Evolutionary conservation across 2,113 vertebrate species (phyloP).

Genomic region (Actenoides hombroni): DNA sequence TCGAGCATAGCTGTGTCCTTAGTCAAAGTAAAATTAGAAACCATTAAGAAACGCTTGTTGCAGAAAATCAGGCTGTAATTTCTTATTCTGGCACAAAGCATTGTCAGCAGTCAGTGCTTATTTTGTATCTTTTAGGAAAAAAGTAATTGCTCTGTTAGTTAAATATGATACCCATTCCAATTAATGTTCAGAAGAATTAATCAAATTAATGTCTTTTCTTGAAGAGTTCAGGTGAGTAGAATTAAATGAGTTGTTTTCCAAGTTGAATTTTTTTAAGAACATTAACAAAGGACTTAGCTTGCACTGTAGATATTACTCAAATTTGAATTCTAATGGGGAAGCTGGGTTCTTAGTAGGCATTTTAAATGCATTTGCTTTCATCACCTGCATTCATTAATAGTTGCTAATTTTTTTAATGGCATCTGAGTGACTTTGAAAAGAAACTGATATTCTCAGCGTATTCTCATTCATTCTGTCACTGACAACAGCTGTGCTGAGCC

Average conservation of each 20-base stretch:
- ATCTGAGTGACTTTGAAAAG: background rate
- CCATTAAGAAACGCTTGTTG: background rate
- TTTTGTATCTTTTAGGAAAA: background rate
- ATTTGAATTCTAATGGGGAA: background rate
- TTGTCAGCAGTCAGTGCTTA: background rate
- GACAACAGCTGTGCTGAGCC: background rate
- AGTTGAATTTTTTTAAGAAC: background rate
- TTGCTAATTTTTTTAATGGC: background rate
- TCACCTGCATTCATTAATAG: background rate
- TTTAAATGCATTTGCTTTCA: background rate
- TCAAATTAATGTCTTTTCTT: background rate
- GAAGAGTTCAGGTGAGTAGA: background rate
- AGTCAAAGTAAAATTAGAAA: background rate
- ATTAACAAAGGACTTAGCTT: background rate
- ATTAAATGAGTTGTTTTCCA: background rate
- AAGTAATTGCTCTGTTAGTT: background rate
- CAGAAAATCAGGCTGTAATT: background rate
- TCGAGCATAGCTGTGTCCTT: background rate
- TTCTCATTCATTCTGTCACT: background rate
- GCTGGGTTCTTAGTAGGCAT: background rate
- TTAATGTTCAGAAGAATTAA: constrained; percentile 1
- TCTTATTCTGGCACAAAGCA: background rate
- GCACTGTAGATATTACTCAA: background rate
- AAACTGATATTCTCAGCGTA: background rate
- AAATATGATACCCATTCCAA: background rate